These are phyloP conservation scores for Apotomis capreana DNA, from an alignment of 2,888 invertebrate genomes.

Conservation along the genomic window DNA sequence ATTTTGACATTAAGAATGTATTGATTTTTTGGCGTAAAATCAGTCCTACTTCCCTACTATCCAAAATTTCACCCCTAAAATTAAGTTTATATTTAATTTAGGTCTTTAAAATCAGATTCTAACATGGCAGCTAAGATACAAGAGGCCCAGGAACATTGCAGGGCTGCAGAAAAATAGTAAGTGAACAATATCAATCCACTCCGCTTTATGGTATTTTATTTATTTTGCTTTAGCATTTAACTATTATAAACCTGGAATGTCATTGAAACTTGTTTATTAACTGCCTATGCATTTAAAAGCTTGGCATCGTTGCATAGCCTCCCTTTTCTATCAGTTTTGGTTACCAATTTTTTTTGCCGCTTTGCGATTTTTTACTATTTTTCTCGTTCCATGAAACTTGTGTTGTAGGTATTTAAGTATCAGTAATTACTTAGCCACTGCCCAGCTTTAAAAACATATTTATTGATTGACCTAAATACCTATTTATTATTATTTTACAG, in stretches of 20 bases:
- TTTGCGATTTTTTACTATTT: not conserved
- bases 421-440: not conserved
- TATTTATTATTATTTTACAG: too few species aligned
- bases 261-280: too few species aligned
- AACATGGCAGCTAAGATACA: slow-evolving; percentile 82
- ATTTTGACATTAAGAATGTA: slow-evolving; percentile 27
- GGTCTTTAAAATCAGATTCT: not conserved
- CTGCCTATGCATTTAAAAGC: too few species aligned
- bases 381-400: not conserved
- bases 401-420: too few species aligned
- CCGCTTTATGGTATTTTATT: not conserved
- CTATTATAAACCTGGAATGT: not conserved
- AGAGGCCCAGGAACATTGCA: slow-evolving; percentile 91
- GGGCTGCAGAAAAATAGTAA: slow-evolving; percentile 92
- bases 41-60: slow-evolving; percentile 10
- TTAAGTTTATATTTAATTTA: slow-evolving; percentile 14
- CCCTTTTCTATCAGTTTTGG: too few species aligned
- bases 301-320: too few species aligned
- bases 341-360: not conserved
- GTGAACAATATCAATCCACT: slow-evolving; percentile 44
- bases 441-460: not conserved
- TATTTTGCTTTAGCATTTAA: not conserved
- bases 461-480: too few species aligned
- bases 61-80: slow-evolving; percentile 7
- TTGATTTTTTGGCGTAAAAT: slow-evolving; percentile 28